Evolutionary conservation across 2,797 vertebrate species (phyloP).

Genomic region (Lophius americanus): DNA sequence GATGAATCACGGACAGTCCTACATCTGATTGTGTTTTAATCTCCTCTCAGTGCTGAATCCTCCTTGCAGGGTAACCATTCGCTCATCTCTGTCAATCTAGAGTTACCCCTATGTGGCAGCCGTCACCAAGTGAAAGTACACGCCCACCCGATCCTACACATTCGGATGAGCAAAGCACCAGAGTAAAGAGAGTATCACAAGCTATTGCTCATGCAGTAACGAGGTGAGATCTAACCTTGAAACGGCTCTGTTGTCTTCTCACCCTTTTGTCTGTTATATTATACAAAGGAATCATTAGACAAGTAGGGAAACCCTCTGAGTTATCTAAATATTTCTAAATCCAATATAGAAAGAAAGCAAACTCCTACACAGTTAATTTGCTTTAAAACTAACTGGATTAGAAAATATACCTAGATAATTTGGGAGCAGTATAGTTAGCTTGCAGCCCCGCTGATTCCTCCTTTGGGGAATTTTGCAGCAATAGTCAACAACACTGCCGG

Average conservation of each 20-base stretch:
- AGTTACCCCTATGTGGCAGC: no score
- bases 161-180: neutral
- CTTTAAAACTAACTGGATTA: slow-evolving; percentile 57
- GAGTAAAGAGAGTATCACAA: slow-evolving; percentile 14
- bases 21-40: no score
- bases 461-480: slow-evolving; percentile 40
- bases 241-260: slow-evolving; percentile 19
- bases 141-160: neutral
- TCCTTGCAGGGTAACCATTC: no score
- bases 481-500: slow-evolving; percentile 31
- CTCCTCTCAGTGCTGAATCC: no score
- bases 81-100: no score
- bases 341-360: slow-evolving; percentile 41
- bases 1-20: no score
- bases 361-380: slow-evolving; percentile 36
- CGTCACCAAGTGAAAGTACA: no score
- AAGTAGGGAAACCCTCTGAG: slow-evolving; percentile 30
- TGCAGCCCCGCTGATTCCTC: slow-evolving; percentile 50
- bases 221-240: neutral
- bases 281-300: slow-evolving; percentile 16
- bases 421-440: slow-evolving; percentile 40
- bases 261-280: slow-evolving; percentile 21
- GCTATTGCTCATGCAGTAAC: slow-evolving; percentile 3
- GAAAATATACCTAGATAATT: slow-evolving; percentile 60
- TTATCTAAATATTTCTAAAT: slow-evolving; percentile 57